Conservation (phyloP, 2,888 invertebrate species). For the Bombyx huttoni region DNA sequence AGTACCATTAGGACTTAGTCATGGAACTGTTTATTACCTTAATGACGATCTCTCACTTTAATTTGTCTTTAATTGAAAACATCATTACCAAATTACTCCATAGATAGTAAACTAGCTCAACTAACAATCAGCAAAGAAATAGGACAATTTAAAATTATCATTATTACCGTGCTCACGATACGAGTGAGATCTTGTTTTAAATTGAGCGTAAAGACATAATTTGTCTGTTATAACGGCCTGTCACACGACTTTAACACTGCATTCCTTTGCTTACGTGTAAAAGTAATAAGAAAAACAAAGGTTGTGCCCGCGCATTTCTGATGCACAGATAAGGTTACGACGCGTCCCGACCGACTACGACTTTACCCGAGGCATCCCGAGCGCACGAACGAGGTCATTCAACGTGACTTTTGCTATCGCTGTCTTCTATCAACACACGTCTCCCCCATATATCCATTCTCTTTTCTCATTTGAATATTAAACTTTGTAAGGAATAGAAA, state of each 20-base stretch:
- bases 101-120: slow-evolving; percentile 11
- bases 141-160: slow-evolving; percentile 11
- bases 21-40: not conserved
- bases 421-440: slow-evolving; percentile 43
- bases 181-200: slow-evolving; percentile 19
- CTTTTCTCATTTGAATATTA: slow-evolving; percentile 45
- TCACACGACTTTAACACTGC: slow-evolving; percentile 9
- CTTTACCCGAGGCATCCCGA: slow-evolving; percentile 39
- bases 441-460: slow-evolving; percentile 22
- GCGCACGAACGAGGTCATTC: slow-evolving; percentile 44
- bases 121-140: slow-evolving; percentile 14
- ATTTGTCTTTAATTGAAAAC: slow-evolving; percentile 12
- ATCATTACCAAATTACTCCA: slow-evolving; percentile 10
- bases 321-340: slow-evolving; percentile 42
- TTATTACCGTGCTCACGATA: slow-evolving; percentile 12
- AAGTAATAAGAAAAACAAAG: slow-evolving; percentile 23
- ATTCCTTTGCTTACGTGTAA: slow-evolving; percentile 19
- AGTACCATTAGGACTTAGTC: no score
- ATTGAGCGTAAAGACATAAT: slow-evolving; percentile 22
- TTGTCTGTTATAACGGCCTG: slow-evolving; percentile 13
- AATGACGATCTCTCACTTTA: slow-evolving; percentile 3
- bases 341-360: slow-evolving; percentile 36
- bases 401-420: slow-evolving; percentile 47
- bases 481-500: slow-evolving; percentile 38
- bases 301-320: slow-evolving; percentile 48